Percentiles rank a stretch among this genome's conserved stretches.
Conservation (phyloP, 2,113 vertebrate species). For the Ciconia boyciana region DNA sequence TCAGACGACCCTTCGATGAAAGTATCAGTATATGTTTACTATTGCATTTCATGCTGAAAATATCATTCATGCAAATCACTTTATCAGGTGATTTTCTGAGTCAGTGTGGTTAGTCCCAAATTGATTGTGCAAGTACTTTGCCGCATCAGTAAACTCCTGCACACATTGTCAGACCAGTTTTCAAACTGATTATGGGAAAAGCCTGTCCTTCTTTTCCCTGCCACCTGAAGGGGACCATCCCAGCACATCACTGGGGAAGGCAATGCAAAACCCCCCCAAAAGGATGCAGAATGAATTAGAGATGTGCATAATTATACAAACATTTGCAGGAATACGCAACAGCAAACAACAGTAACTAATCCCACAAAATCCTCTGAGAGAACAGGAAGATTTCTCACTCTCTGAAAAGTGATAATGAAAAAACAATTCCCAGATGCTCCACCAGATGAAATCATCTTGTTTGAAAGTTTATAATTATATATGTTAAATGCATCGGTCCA, state of each 20-base stretch:
- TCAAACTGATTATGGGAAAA: neutral
- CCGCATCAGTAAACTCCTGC: neutral
- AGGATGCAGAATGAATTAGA: neutral
- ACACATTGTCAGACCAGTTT: neutral
- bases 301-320: neutral
- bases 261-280: neutral
- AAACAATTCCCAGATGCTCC: slow-evolving; percentile 41
- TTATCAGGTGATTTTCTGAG: neutral
- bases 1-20: neutral
- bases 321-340: neutral
- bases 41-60: neutral
- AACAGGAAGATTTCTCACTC: neutral
- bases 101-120: neutral
- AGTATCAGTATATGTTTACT: neutral
- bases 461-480: slow-evolving; percentile 47
- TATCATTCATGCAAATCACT: neutral
- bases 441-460: slow-evolving; percentile 33
- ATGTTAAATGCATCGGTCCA: slow-evolving; percentile 20
- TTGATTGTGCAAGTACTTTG: neutral
- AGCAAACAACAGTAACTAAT: slow-evolving; percentile 47
- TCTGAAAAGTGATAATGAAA: slow-evolving; percentile 19
- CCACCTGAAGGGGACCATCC: neutral
- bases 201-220: neutral
- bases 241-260: neutral
- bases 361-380: neutral